These are phyloP conservation scores for Cryptocheilus praepositus DNA, from an alignment of 2,888 invertebrate species.

Conservation along the genomic window DNA sequence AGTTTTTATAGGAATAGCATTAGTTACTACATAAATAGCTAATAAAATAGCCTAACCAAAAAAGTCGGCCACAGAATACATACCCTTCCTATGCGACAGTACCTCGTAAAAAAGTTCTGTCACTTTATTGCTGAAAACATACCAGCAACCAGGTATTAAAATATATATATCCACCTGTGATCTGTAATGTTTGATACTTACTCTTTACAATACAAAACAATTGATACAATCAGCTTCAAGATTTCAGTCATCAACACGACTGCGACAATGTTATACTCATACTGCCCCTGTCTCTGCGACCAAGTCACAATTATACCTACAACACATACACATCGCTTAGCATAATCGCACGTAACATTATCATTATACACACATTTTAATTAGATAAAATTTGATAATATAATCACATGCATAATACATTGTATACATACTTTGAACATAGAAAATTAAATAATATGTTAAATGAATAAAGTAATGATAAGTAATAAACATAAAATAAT, in stretches of 20 bases:
- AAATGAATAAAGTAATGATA: too few relatives aligned
- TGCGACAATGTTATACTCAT: slow-evolving; percentile 90
- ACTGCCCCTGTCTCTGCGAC: slow-evolving; percentile 89
- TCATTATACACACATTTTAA: neutral
- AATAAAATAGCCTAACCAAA: neutral
- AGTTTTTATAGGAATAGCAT: neutral
- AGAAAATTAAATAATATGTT: neutral
- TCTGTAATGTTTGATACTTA: slow-evolving; percentile 71
- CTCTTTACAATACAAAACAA: slow-evolving; percentile 83
- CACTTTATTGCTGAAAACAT: slow-evolving; percentile 60
- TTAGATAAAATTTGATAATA: too few relatives aligned
- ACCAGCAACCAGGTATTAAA: slow-evolving; percentile 11
- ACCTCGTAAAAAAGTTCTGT: slow-evolving; percentile 59
- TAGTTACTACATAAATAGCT: too few relatives aligned
- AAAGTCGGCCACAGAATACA: slow-evolving; percentile 21
- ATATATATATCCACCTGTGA: neutral
- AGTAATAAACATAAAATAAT: too few relatives aligned
- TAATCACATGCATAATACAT: too few relatives aligned
- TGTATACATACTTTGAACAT: neutral
- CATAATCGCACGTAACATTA: too few relatives aligned
- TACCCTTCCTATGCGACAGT: slow-evolving; percentile 64
- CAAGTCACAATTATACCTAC: slow-evolving; percentile 93
- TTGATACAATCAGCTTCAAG: slow-evolving; percentile 86
- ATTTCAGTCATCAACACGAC: slow-evolving; percentile 93
- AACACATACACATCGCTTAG: slow-evolving; percentile 44